Conservation (phyloP, 2,888 invertebrate species). For the Acanthacorydalis orientalis region DNA sequence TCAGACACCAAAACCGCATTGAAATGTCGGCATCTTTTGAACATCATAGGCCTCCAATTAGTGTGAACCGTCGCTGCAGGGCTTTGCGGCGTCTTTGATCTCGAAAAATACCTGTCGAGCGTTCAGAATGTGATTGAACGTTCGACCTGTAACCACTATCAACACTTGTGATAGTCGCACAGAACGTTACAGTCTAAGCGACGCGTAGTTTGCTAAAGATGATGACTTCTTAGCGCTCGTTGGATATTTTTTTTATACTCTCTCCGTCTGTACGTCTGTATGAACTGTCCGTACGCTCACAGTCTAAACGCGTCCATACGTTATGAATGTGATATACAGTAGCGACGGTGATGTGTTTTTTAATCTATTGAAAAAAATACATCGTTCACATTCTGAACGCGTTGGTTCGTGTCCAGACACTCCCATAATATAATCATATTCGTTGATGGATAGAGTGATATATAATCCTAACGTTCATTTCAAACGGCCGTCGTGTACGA, state of each 20-base stretch:
- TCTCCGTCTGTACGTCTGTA: background rate
- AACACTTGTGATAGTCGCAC: conserved; percentile 11
- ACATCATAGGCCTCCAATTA: conserved; percentile 30
- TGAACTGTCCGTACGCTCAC: conserved; percentile 14
- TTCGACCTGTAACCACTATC: too few relatives aligned
- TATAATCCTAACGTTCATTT: too few relatives aligned
- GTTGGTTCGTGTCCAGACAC: conserved; percentile 9
- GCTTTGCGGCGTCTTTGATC: conserved; percentile 27
- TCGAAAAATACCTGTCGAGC: conserved; percentile 25
- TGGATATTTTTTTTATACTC: too few relatives aligned
- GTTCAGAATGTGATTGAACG: conserved; percentile 19
- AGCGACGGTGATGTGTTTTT: conserved; percentile 5
- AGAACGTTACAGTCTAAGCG: conserved; percentile 5
- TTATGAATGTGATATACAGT: conserved; percentile 8
- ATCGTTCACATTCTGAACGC: conserved; percentile 6
- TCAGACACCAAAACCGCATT: conserved; percentile 13
- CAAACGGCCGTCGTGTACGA: too few relatives aligned
- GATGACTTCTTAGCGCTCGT: too few relatives aligned
- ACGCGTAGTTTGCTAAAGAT: background rate
- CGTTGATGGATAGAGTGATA: conserved; percentile 7
- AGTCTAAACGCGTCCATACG: conserved; percentile 15
- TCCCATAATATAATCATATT: conserved; percentile 11
- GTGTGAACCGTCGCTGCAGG: conserved; percentile 30
- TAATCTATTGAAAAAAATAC: conserved; percentile 1
- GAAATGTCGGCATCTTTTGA: conserved; percentile 30